Evolutionary conservation across 2,113 vertebrate genomes (phyloP).

Genomic region (Pseudonaja textilis): DNA sequence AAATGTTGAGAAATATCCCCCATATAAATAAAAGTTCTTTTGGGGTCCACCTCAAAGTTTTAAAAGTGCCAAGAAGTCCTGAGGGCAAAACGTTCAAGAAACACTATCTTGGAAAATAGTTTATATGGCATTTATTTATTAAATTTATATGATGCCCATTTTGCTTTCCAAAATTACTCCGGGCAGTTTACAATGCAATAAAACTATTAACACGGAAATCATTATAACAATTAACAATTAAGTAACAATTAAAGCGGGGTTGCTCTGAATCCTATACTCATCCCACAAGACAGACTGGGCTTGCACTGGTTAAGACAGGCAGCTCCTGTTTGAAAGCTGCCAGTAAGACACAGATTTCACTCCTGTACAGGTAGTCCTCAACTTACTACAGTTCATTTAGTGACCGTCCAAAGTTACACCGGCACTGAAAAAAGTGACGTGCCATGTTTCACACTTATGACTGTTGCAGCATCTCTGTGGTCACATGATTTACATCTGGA

Average conservation of each 20-base stretch:
- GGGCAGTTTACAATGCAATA: neutral
- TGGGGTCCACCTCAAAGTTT: neutral
- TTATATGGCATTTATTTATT: neutral
- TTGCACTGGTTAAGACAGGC: neutral
- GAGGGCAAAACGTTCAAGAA: neutral
- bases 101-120: neutral
- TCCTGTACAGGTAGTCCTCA: neutral
- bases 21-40: neutral
- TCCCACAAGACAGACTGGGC: neutral
- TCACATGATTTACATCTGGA: neutral
- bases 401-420: neutral
- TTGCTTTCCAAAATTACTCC: neutral
- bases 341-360: neutral
- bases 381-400: neutral
- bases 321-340: neutral
- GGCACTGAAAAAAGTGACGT: neutral
- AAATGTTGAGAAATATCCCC: neutral
- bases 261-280: neutral
- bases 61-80: neutral
- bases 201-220: neutral
- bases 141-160: neutral
- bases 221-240: neutral
- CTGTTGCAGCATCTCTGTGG: neutral
- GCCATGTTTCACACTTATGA: neutral
- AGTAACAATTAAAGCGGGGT: neutral